These are phyloP conservation scores for Dryobota labecula DNA, from an alignment of 2,888 invertebrate species.

Conservation along the genomic window DNA sequence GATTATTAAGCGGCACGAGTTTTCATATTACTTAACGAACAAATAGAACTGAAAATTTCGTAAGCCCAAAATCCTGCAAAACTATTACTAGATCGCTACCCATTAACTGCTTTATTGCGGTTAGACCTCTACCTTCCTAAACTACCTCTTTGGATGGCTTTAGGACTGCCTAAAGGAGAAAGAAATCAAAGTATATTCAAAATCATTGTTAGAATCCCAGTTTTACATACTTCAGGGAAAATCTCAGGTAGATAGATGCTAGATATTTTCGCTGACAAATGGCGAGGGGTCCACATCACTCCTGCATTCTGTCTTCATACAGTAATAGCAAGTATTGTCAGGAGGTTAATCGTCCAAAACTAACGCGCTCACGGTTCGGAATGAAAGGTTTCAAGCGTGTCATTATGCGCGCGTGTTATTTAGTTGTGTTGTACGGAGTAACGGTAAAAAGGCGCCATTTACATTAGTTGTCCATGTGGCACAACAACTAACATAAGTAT, in stretches of 20 bases:
- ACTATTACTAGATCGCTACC: background rate
- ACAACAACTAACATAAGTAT: constrained; percentile 73
- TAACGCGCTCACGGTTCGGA: constrained; percentile 71
- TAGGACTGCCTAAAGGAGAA: too few relatives aligned
- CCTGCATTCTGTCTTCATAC: constrained; percentile 44
- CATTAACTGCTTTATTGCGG: background rate
- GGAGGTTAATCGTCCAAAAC: constrained; percentile 76
- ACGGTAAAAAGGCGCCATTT: constrained; percentile 84
- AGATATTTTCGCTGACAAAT: background rate
- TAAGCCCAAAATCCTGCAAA: constrained; percentile 1
- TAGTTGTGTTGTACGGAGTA: constrained; percentile 80
- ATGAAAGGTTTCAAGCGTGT: constrained; percentile 77
- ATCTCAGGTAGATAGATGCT: background rate
- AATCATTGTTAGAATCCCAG: background rate
- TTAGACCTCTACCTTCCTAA: background rate
- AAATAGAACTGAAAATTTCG: constrained; percentile 18
- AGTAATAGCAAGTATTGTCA: constrained; percentile 61
- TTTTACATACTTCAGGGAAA: background rate
- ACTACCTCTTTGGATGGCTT: background rate
- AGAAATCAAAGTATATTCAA: background rate
- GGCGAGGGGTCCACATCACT: background rate
- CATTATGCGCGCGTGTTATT: constrained; percentile 82
- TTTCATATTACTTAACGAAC: constrained; percentile 35
- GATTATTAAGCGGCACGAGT: constrained; percentile 45
- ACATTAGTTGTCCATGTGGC: constrained; percentile 78